Conservation (phyloP, 2,113 vertebrate species). For the Leptobrachium leishanense region DNA sequence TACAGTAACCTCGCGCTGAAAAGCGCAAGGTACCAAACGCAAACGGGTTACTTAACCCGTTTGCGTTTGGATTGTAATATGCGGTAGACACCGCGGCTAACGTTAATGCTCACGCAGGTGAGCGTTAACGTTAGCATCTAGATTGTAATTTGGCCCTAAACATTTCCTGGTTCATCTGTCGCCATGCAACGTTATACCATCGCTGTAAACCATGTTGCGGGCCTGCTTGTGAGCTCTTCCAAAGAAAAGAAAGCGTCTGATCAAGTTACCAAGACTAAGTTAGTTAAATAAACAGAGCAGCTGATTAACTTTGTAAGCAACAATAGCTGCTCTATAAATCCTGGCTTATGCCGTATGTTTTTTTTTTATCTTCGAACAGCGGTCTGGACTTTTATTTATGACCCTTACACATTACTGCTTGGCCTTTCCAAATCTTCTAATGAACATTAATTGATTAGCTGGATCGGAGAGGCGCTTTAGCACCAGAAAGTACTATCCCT, state of each 20-base stretch:
- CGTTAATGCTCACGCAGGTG: too few relatives aligned
- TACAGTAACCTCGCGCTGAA: too few relatives aligned
- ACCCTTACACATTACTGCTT: slow-evolving; percentile 62
- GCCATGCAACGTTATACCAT: too few relatives aligned
- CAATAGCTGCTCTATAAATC: slow-evolving; percentile 32
- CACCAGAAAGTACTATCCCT: slow-evolving; percentile 83
- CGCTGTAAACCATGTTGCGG: too few relatives aligned
- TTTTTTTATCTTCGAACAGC: slow-evolving; percentile 48
- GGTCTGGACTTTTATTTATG: slow-evolving; percentile 65
- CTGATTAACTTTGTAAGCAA: slow-evolving; percentile 36
- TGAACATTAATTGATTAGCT: slow-evolving; percentile 97
- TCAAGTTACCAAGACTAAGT: not conserved
- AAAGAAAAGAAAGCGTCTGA: not conserved
- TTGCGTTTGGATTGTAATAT: too few relatives aligned
- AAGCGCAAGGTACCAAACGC: too few relatives aligned
- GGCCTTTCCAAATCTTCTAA: slow-evolving; percentile 74
- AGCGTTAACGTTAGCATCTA: too few relatives aligned
- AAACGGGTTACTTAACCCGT: too few relatives aligned
- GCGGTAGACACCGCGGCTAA: too few relatives aligned
- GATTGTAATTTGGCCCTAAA: too few relatives aligned
- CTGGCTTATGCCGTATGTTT: slow-evolving; percentile 59
- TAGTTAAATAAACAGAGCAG: slow-evolving; percentile 25
- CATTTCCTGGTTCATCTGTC: too few relatives aligned
- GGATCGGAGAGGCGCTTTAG: slow-evolving; percentile 80
- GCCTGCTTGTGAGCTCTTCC: not conserved